These are phyloP conservation scores for Andricus curvator DNA, from an alignment of 2,888 invertebrate genomes.

Conservation along the genomic window DNA sequence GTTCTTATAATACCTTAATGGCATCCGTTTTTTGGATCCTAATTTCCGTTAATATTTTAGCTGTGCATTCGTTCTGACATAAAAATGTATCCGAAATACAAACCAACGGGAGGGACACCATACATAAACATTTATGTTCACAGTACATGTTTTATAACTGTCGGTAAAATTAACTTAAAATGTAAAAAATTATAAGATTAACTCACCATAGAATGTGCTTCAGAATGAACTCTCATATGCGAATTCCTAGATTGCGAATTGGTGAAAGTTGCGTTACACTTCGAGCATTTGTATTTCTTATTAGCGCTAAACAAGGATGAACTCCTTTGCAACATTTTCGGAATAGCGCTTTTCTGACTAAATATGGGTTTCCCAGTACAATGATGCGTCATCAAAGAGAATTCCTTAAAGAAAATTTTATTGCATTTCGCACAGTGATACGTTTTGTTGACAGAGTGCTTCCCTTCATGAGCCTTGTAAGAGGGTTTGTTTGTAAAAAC, in stretches of 20 bases:
- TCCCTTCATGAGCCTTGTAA: conserved; percentile 65
- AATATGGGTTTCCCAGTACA: conserved; percentile 59
- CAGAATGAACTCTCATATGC: conserved; percentile 65
- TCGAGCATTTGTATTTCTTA: conserved; percentile 67
- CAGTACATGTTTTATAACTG: no score
- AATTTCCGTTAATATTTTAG: no score
- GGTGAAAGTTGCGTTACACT: conserved; percentile 64
- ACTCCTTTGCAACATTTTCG: conserved; percentile 56
- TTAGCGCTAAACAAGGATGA: conserved; percentile 45
- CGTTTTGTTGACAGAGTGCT: conserved; percentile 67
- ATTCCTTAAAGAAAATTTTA: conserved; percentile 73
- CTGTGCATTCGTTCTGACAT: no score
- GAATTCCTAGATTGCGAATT: conserved; percentile 67
- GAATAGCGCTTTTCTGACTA: conserved; percentile 55
- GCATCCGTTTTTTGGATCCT: no score
- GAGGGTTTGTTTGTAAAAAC: conserved; percentile 62
- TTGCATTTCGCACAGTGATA: conserved; percentile 72
- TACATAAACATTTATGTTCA: no score
- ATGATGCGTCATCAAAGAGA: conserved; percentile 68
- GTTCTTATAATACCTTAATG: no score
- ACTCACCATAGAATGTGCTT: conserved; percentile 55
- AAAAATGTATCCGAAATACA: no score
- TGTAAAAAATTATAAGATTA: neutral
- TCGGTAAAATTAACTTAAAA: neutral
- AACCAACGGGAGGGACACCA: no score